Conservation (phyloP, 2,113 vertebrate genomes). For the Dromaius novaehollandiae region DNA sequence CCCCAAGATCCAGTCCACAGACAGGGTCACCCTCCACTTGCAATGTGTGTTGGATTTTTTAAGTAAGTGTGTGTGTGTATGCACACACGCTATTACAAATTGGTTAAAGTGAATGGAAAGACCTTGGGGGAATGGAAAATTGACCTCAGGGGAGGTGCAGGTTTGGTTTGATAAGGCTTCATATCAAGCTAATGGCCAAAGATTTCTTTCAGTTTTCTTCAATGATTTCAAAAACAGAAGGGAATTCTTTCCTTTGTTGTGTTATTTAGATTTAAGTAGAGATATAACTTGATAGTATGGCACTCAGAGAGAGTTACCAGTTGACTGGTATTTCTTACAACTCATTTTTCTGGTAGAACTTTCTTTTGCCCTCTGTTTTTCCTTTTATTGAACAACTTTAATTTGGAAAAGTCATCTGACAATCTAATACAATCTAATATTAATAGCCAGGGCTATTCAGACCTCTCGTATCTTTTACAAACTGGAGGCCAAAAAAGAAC, state of each 20-base stretch:
- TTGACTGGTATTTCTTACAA: background rate
- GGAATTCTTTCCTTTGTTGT: background rate
- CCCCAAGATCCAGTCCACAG: background rate
- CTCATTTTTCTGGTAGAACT: background rate
- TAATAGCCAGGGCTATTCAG: background rate
- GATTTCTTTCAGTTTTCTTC: background rate
- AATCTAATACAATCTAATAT: background rate
- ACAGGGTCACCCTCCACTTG: background rate
- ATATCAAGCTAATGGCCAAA: background rate
- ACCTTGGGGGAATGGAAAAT: background rate
- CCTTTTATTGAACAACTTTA: background rate
- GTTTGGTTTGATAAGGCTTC: background rate
- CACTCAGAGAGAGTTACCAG: background rate
- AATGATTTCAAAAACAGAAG: background rate
- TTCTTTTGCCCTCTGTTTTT: background rate
- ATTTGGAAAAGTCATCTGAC: background rate
- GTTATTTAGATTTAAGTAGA: background rate
- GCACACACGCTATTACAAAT: background rate
- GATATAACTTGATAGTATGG: background rate
- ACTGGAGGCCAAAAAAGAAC: background rate
- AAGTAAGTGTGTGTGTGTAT: background rate
- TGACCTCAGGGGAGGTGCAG: background rate
- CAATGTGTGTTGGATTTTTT: background rate
- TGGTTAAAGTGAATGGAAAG: background rate
- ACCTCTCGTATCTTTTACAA: background rate